Evolutionary conservation across 2,113 vertebrate species (phyloP).

Genomic region (Micronycteris hirsuta): DNA sequence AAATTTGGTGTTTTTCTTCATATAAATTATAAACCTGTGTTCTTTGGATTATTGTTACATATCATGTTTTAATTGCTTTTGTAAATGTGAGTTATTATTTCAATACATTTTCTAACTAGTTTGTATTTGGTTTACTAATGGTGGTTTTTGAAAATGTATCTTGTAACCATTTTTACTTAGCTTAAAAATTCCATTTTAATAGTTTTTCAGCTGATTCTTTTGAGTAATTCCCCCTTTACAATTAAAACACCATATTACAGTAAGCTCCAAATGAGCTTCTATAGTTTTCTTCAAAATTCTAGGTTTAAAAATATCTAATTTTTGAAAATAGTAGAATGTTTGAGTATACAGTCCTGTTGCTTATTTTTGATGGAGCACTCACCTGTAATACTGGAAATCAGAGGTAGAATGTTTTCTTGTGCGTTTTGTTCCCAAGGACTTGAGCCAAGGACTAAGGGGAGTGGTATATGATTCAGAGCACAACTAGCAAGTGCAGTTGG

Average conservation of each 20-base stretch:
- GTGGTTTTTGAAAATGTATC: conserved; percentile 11
- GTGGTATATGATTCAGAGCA: neutral
- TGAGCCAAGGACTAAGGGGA: neutral
- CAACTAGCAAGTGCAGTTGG: neutral
- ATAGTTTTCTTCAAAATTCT: neutral
- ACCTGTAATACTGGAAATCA: neutral
- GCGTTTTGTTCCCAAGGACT: neutral
- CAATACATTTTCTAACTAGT: neutral
- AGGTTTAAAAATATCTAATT: neutral
- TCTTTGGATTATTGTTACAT: conserved; percentile 9
- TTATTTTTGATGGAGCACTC: neutral
- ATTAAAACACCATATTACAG: conserved; percentile 7
- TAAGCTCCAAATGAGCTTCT: conserved; percentile 1
- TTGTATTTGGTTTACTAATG: conserved; percentile 2
- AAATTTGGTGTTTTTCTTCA: neutral
- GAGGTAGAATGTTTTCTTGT: neutral
- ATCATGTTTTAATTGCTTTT: conserved; percentile 29
- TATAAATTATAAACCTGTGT: neutral
- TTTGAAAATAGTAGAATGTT: neutral
- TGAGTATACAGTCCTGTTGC: neutral
- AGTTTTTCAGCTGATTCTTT: conserved; percentile 32
- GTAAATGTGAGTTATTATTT: conserved; percentile 35
- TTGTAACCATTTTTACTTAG: conserved; percentile 45
- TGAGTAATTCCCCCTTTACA: neutral
- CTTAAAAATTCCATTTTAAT: conserved; percentile 36